Evolutionary conservation across 2,113 vertebrate species (phyloP).

Genomic region (Rhinogobius similis): DNA sequence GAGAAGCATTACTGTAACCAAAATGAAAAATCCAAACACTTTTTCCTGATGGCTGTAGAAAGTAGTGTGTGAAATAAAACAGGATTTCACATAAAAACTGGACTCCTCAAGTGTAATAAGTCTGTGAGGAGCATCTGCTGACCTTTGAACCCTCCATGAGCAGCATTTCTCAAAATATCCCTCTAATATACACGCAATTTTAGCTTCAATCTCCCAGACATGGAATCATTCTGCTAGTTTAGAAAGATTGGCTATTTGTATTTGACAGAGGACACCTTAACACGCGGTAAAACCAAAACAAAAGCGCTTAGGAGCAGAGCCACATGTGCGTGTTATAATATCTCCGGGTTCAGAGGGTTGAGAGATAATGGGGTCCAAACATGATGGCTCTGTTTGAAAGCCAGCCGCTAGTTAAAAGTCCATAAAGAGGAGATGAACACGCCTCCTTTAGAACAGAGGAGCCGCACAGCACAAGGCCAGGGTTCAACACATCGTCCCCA

Average conservation of each 20-base stretch:
- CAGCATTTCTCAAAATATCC: too few species aligned
- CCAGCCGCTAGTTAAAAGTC: constrained; percentile 58
- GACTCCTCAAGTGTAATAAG: too few species aligned
- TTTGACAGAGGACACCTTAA: too few species aligned
- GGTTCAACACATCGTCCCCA: too few species aligned
- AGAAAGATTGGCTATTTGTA: background rate
- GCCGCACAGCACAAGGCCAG: too few species aligned
- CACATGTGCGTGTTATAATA: constrained; percentile 10
- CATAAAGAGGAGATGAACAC: constrained; percentile 61
- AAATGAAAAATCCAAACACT: too few species aligned
- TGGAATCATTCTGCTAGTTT: background rate
- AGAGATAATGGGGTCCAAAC: constrained; percentile 63
- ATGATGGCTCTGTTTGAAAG: constrained; percentile 57
- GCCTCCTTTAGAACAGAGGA: too few species aligned
- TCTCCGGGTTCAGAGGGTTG: constrained; percentile 51
- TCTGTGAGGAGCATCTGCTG: background rate
- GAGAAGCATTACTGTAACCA: too few species aligned
- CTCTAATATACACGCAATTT: background rate
- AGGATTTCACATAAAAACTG: too few species aligned
- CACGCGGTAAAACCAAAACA: background rate
- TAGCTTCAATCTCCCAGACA: background rate
- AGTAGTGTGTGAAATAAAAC: too few species aligned
- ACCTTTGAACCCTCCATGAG: background rate
- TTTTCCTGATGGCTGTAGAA: too few species aligned
- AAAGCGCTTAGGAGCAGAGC: too few species aligned